These are phyloP conservation scores for Melanargia galathea DNA, from an alignment of 2,888 invertebrate species.

Conservation along the genomic window DNA sequence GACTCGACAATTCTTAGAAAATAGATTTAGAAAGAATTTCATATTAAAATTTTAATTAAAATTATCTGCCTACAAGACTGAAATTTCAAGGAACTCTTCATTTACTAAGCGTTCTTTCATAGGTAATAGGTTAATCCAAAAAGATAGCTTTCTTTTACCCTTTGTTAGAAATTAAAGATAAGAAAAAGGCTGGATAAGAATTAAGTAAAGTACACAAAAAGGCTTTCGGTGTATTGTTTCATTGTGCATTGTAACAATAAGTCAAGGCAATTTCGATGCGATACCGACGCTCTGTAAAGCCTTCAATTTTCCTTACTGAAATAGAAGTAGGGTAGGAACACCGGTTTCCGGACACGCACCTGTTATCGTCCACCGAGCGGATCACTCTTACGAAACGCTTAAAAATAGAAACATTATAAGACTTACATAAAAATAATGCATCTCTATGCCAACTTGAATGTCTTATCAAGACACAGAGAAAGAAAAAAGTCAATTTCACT, in stretches of 20 bases:
- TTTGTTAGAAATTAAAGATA: constrained; percentile 36
- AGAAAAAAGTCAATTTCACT: no score
- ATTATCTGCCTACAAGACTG: not conserved
- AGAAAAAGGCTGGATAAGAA: constrained; percentile 7
- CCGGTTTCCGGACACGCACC: no score
- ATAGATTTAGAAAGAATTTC: not conserved
- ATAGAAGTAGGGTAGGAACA: no score
- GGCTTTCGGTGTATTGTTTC: constrained; percentile 38
- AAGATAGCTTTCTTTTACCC: constrained; percentile 1
- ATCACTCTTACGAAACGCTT: no score
- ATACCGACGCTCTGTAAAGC: constrained; percentile 24
- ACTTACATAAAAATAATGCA: no score
- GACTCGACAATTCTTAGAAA: not conserved
- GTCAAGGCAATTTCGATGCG: constrained; percentile 36
- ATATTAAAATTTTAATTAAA: not conserved
- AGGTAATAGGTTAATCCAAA: not conserved
- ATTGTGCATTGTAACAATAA: constrained; percentile 35
- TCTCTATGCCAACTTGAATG: no score
- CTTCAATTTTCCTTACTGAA: constrained; percentile 18
- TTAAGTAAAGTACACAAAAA: constrained; percentile 38
- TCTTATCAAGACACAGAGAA: no score
- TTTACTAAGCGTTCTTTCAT: not conserved
- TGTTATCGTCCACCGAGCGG: no score
- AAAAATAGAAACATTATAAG: no score
- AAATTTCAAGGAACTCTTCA: not conserved